Evolutionary conservation across 2,113 vertebrate species (phyloP).

Genomic region (Neotragus moschatus): DNA sequence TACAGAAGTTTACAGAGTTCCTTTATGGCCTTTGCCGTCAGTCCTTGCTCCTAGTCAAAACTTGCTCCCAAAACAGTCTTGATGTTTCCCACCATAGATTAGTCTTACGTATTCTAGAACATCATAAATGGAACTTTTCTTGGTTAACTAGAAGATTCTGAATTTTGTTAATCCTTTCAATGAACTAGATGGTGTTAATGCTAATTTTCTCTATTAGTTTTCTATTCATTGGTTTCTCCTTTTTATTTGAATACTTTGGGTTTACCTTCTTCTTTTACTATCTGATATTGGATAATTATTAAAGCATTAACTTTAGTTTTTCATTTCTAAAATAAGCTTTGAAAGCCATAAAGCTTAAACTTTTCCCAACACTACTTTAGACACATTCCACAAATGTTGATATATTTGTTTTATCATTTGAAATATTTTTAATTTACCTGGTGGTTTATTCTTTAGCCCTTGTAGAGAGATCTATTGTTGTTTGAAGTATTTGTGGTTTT

Average conservation of each 20-base stretch:
- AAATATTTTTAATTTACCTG: conserved; percentile 19
- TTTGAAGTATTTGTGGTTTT: background rate
- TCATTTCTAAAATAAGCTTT: background rate
- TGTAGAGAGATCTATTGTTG: background rate
- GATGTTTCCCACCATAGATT: background rate
- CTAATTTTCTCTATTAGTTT: background rate
- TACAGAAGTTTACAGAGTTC: background rate
- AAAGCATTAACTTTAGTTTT: background rate
- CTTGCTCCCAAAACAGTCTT: background rate
- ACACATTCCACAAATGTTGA: background rate
- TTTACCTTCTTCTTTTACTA: background rate
- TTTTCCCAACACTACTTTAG: background rate
- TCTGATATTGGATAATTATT: background rate
- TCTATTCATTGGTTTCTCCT: background rate
- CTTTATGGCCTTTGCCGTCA: background rate
- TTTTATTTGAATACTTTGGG: background rate
- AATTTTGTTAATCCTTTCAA: background rate
- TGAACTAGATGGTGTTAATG: background rate
- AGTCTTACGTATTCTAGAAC: background rate
- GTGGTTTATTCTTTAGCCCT: background rate
- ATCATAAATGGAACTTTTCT: background rate
- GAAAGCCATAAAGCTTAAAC: background rate
- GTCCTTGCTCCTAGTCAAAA: background rate
- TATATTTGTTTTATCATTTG: background rate
- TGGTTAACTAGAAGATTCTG: background rate